These are phyloP conservation scores for Lasius platythorax DNA, from an alignment of 2,888 invertebrate species.

Conservation along the genomic window DNA sequence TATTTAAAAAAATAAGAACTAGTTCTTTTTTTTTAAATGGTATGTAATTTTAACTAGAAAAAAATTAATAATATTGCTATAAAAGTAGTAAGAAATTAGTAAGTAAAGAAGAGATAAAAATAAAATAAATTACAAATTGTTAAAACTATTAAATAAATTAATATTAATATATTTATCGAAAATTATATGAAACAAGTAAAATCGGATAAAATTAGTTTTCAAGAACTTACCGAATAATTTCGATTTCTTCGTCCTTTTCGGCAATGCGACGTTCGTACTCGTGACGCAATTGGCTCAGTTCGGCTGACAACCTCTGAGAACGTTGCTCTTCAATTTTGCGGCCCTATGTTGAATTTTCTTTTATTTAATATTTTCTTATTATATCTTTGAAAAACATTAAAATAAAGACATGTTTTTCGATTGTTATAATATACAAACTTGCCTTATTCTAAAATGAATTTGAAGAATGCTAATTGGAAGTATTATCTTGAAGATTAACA, in stretches of 20 bases:
- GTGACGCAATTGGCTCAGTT: constrained; percentile 97
- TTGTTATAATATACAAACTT: not conserved
- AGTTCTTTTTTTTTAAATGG: not conserved
- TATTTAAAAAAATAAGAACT: not conserved
- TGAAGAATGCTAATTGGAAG: not conserved
- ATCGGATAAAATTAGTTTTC: not conserved
- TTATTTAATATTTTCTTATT: not conserved
- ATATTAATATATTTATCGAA: not conserved
- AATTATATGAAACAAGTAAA: not conserved
- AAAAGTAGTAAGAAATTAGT: not conserved
- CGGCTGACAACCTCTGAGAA: constrained; percentile 96
- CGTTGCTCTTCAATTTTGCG: constrained; percentile 99
- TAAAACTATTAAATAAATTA: not conserved
- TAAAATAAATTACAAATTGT: not conserved
- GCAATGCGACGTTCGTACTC: constrained; percentile 98
- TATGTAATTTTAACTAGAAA: not conserved
- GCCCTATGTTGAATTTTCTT: constrained; percentile 88
- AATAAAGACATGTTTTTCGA: not conserved
- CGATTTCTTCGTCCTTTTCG: constrained; percentile 99
- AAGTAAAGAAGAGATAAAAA: not conserved
- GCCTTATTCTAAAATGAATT: not conserved
- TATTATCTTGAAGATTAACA: not conserved
- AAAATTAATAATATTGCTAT: not conserved
- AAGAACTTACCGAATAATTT: constrained; percentile 95
- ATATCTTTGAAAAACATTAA: not conserved